Percentiles rank a stretch among this genome's conserved stretches.
These are phyloP conservation scores for Drosophila pseudotalamancana DNA, from an alignment of 2,888 invertebrate species.

Conservation along the genomic window DNA sequence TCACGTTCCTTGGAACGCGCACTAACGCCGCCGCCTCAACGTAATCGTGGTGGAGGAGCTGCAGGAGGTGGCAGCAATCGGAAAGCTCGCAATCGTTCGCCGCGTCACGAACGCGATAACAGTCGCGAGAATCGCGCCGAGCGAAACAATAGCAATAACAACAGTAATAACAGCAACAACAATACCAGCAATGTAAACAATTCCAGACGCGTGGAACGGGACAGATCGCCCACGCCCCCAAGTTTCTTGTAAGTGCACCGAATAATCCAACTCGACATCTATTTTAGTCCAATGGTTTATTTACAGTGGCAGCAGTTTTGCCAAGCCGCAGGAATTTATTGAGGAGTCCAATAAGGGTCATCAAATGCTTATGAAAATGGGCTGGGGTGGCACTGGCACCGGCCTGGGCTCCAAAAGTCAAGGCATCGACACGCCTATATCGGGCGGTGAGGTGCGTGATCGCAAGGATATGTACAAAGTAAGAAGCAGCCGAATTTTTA, in stretches of 20 bases:
- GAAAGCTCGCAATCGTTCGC: slow-evolving; percentile 82
- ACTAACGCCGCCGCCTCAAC: slow-evolving; percentile 54
- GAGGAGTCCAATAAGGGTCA: slow-evolving; percentile 98
- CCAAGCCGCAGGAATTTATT: slow-evolving; percentile 87
- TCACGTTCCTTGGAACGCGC: slow-evolving; percentile 83
- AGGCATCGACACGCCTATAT: slow-evolving; percentile 97
- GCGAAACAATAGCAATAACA: slow-evolving; percentile 66
- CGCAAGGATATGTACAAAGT: slow-evolving; percentile 95
- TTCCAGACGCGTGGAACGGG: slow-evolving; percentile 84
- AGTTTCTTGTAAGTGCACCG: slow-evolving; percentile 88
- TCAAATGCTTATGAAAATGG: slow-evolving; percentile 98
- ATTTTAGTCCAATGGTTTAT: background rate
- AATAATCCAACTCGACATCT: background rate
- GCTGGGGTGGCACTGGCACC: slow-evolving; percentile 95
- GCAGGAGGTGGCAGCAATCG: slow-evolving; percentile 74
- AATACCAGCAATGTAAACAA: slow-evolving; percentile 71
- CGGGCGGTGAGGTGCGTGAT: slow-evolving; percentile 95
- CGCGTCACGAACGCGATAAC: slow-evolving; percentile 82
- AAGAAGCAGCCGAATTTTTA: slow-evolving; percentile 3
- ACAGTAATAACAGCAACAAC: slow-evolving; percentile 12
- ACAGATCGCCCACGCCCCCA: slow-evolving; percentile 87
- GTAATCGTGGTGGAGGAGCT: slow-evolving; percentile 37
- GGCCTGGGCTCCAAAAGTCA: slow-evolving; percentile 97
- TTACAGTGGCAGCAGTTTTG: slow-evolving; percentile 81
- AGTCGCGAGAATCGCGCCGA: slow-evolving; percentile 73